These are phyloP conservation scores for Sarcophaga peregrina DNA, from an alignment of 1,140 invertebrate species.

Conservation along the genomic window DNA sequence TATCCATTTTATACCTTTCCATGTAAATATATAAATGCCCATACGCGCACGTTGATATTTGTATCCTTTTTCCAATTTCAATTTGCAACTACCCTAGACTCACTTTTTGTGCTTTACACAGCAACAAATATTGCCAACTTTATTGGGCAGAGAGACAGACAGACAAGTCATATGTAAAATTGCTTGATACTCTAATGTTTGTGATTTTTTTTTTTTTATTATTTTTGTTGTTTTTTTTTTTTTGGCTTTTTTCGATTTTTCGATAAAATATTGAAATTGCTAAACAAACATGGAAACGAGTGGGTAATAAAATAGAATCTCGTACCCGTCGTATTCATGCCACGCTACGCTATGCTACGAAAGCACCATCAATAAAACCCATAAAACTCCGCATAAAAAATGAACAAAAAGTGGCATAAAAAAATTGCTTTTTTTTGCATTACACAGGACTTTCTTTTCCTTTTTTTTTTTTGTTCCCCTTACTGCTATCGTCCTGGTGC, in stretches of 20 bases:
- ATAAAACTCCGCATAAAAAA: constrained; percentile 32
- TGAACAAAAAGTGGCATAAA: constrained; percentile 32
- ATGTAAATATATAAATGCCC: too few species aligned
- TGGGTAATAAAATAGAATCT: constrained; percentile 25
- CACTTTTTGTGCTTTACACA: too few species aligned
- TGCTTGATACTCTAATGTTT: too few species aligned
- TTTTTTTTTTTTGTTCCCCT: neutral
- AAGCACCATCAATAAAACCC: constrained; percentile 31
- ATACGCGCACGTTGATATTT: too few species aligned
- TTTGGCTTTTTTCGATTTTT: neutral
- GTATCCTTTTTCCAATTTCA: too few species aligned
- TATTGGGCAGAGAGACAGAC: too few species aligned
- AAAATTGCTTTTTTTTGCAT: constrained; percentile 18
- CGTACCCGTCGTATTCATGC: too few species aligned
- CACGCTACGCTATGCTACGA: neutral
- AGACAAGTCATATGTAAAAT: too few species aligned
- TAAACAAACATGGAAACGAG: constrained; percentile 34
- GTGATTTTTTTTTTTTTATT: too few species aligned
- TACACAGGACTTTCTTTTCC: constrained; percentile 26
- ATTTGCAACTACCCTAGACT: too few species aligned
- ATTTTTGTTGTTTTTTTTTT: neutral
- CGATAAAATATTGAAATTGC: constrained; percentile 40
- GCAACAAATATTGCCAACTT: too few species aligned
- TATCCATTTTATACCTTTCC: too few species aligned
- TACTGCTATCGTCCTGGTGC: neutral